These are phyloP conservation scores for Chrysocyon brachyurus DNA, from an alignment of 2,797 vertebrate species.

Conservation along the genomic window DNA sequence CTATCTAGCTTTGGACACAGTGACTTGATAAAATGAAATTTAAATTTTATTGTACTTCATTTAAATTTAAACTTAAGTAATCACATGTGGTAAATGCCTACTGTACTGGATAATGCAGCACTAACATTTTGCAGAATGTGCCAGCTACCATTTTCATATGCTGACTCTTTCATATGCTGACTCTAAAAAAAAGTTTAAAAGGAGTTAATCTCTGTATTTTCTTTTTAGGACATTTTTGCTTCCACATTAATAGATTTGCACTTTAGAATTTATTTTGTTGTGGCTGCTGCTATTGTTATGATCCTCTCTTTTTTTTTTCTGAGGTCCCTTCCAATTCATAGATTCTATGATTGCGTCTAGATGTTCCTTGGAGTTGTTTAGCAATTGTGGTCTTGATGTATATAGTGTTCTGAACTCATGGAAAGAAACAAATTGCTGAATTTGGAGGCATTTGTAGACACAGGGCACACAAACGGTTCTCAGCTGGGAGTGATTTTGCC, in stretches of 20 bases:
- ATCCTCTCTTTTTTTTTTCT: neutral
- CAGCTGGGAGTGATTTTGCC: neutral
- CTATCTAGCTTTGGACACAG: neutral
- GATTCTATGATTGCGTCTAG: slow-evolving; percentile 23
- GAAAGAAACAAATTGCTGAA: neutral
- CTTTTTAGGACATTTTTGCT: neutral
- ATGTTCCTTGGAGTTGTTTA: neutral
- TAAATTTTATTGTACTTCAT: slow-evolving; percentile 22
- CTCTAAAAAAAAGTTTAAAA: slow-evolving; percentile 9
- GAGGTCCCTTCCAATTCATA: neutral
- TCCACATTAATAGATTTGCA: neutral
- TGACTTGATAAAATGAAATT: neutral
- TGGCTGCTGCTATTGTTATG: neutral
- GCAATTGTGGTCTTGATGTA: neutral
- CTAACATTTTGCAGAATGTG: neutral
- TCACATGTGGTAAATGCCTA: neutral
- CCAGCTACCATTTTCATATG: neutral
- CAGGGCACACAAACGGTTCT: neutral
- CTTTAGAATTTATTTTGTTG: neutral
- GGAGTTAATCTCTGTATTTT: neutral
- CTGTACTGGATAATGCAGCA: neutral
- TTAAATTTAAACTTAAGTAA: slow-evolving; percentile 47
- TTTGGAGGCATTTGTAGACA: neutral
- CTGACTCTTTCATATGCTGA: neutral
- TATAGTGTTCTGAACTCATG: neutral